Evolutionary conservation across 2,113 vertebrate genomes (phyloP).

Genomic region (Elaphurus davidianus): DNA sequence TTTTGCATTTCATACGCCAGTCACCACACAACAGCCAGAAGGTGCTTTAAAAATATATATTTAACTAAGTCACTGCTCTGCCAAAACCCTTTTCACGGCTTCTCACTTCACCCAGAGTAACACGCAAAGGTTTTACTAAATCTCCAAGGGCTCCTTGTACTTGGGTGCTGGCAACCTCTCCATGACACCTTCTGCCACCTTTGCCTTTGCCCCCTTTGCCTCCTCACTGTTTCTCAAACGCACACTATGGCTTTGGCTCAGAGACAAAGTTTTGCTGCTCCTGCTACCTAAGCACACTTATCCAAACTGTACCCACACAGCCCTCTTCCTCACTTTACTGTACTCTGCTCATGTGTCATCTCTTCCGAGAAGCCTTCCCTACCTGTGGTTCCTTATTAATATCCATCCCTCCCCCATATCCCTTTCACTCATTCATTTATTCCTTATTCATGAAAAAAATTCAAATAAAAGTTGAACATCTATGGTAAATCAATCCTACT

Average conservation of each 20-base stretch:
- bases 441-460: background rate
- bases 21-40: background rate
- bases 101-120: background rate
- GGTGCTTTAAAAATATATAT: background rate
- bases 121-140: background rate
- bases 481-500: background rate
- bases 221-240: background rate
- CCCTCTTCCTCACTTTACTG: background rate
- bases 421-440: background rate
- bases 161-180: background rate
- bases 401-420: background rate
- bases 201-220: background rate
- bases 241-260: background rate
- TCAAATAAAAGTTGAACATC: background rate
- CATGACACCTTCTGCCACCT: background rate
- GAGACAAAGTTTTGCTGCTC: background rate
- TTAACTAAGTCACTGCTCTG: background rate
- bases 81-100: background rate
- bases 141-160: background rate
- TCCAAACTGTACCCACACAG: rapidly evolving
- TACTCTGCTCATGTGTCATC: background rate
- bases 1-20: background rate
- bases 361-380: background rate
- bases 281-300: background rate
- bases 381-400: background rate